Evolutionary conservation across 35 echinoderm and acorn worm genomes (phyloP), one percentile per base, ranked within the genome.

Genomic region (Antedon bifida): DNA sequence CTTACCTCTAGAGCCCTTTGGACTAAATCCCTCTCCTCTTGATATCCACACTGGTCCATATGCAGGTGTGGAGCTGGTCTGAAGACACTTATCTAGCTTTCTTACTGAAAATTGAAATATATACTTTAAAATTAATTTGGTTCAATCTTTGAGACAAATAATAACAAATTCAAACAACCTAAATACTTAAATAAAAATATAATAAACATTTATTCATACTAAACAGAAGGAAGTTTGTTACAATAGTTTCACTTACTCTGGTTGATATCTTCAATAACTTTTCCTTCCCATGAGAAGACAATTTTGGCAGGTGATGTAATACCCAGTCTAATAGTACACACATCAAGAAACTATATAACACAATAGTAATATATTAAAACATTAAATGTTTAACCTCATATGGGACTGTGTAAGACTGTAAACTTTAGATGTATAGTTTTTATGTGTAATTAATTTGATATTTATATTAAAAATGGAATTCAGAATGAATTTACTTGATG

Each of bases 31-130:
- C 77, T 97, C 94, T 36, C 94, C 94, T 35, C 91, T 92, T 56
- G 94, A 97, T 33, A 97, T 88, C 94, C 94, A 97, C 0, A 97
- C 90, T 26, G 94, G 94, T 23, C 94, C 94, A 82, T 87, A 92
- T 36, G 90, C 83, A 29, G 90, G 90, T n/a, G 94, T 92, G 26
- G 88, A 75, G 73, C 87, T 92, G 2, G 84, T 86, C 81, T 97
- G 94, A 35, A 97, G 90, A 79, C 94, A 97, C 19, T 75, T 35
- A 82, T 97, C 90, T 46, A 97, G 79, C 82, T 88, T 87, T 30
- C 82, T 84, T 36, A 92, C 94, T 97, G 51, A 32, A 83, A 21
- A 11, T 75, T 77, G 28, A 86, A 93, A 33, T 84, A 45, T 77
- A 81, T 35, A 79, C 7, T 77, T 51, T 75, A 88, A 34, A 33